Evolutionary conservation across 2,888 invertebrate species (phyloP).

Genomic region (Melangyna quadrimaculata): DNA sequence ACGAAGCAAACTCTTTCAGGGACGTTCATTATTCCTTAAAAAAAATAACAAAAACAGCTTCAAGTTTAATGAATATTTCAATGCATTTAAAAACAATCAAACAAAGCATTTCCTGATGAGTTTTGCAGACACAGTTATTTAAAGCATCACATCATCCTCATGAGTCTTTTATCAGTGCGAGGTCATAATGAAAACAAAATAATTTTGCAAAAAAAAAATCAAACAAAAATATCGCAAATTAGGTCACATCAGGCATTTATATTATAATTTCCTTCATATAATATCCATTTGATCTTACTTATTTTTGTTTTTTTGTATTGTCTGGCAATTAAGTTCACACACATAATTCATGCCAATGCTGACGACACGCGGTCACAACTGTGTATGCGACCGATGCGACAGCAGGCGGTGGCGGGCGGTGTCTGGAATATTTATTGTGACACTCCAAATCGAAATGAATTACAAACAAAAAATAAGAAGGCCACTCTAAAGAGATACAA

Average conservation of each 20-base stretch:
- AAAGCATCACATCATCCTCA: background rate
- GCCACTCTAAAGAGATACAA: constrained; percentile 71
- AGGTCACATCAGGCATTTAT: constrained; percentile 16
- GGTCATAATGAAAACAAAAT: background rate
- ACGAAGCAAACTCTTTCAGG: background rate
- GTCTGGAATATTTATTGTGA: constrained; percentile 65
- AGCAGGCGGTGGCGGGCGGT: background rate
- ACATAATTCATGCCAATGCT: constrained; percentile 49
- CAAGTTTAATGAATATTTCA: background rate
- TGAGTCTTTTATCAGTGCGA: background rate
- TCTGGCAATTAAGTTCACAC: constrained; percentile 38
- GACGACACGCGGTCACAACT: constrained; percentile 15
- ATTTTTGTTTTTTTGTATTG: background rate
- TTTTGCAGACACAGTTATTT: background rate
- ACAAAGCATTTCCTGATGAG: background rate
- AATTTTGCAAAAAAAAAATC: background rate
- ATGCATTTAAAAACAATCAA: background rate
- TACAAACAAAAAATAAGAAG: constrained; percentile 48
- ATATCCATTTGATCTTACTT: constrained; percentile 19
- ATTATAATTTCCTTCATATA: constrained; percentile 2
- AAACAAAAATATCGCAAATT: background rate
- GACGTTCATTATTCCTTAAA: background rate
- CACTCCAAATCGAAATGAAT: constrained; percentile 51
- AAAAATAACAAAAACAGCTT: too few relatives aligned
- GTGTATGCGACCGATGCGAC: background rate